Conservation (phyloP, 1,140 invertebrate species). For the Caenorhabditis remanei region DNA sequence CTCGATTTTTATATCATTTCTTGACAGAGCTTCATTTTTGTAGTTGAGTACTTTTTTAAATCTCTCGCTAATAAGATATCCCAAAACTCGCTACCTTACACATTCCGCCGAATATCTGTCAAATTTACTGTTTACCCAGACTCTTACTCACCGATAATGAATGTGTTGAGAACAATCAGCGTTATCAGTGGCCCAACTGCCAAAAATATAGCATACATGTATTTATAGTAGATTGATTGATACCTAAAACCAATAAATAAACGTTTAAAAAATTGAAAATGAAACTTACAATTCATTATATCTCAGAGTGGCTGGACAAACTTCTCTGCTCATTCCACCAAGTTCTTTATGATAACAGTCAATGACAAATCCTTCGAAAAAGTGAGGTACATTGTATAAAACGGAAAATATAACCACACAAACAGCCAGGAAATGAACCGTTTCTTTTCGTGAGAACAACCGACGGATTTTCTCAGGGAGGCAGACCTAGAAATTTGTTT, state of each 20-base stretch:
- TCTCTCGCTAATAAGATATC: no score
- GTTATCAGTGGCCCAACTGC: constrained; percentile 74
- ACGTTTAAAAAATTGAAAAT: constrained; percentile 17
- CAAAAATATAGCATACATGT: constrained; percentile 76
- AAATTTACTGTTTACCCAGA: not conserved
- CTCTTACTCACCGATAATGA: constrained; percentile 68
- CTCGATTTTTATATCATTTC: no score
- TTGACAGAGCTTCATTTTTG: no score
- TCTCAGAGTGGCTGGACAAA: constrained; percentile 75
- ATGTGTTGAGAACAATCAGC: constrained; percentile 72
- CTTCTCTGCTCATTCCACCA: constrained; percentile 70
- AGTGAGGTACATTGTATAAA: constrained; percentile 77
- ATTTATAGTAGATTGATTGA: constrained; percentile 74
- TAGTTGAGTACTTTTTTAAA: no score
- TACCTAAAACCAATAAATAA: constrained; percentile 69
- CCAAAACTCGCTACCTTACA: no score
- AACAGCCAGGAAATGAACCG: constrained; percentile 58
- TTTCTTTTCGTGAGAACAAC: constrained; percentile 61
- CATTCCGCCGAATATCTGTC: not conserved
- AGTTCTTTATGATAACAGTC: constrained; percentile 76
- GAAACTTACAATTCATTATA: constrained; percentile 63
- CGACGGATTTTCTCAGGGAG: constrained; percentile 64
- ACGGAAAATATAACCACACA: constrained; percentile 72
- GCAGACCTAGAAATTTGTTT: constrained; percentile 69
- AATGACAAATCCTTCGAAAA: constrained; percentile 74